Conservation (phyloP, 2,113 vertebrate genomes). For the Oncorhynchus keta region DNA sequence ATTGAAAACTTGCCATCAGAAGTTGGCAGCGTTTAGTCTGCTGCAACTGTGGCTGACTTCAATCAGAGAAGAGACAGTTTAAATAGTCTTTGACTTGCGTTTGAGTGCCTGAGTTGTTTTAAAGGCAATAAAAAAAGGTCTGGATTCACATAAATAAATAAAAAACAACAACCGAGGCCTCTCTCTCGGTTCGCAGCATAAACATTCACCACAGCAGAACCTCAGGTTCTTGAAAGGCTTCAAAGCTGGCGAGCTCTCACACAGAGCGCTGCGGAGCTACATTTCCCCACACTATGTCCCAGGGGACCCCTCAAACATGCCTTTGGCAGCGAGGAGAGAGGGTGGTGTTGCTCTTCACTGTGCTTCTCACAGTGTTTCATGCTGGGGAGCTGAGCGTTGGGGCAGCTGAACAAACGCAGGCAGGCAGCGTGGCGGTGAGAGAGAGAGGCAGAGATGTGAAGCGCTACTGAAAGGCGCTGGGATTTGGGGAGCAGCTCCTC, state of each 20-base stretch:
- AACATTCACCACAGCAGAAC: conserved; percentile 9
- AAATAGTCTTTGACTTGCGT: conserved; percentile 6
- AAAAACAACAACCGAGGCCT: background rate
- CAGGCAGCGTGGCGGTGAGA: background rate
- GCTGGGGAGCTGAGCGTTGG: conserved; percentile 1
- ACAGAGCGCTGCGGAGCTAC: background rate
- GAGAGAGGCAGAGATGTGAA: background rate
- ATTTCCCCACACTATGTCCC: background rate
- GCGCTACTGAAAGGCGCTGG: background rate
- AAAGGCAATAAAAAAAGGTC: background rate
- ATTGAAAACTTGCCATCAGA: conserved; percentile 1
- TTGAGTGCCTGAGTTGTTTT: background rate
- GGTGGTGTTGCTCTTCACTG: background rate
- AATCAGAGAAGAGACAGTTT: conserved; percentile 8
- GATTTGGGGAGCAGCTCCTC: background rate
- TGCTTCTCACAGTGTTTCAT: conserved; percentile 4
- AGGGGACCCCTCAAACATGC: conserved; percentile 4
- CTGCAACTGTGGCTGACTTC: conserved; percentile 8
- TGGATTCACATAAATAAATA: conserved; percentile 9
- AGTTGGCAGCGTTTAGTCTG: conserved; percentile 5
- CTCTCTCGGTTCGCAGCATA: conserved; percentile 6
- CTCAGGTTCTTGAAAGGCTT: conserved; percentile 13
- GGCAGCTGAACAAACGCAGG: background rate
- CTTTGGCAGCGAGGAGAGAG: background rate
- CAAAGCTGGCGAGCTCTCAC: conserved; percentile 14